Base-by-base conservation (phyloP, 1,140 invertebrate genomes). In the Rhopalosiphum maidis region DNA sequence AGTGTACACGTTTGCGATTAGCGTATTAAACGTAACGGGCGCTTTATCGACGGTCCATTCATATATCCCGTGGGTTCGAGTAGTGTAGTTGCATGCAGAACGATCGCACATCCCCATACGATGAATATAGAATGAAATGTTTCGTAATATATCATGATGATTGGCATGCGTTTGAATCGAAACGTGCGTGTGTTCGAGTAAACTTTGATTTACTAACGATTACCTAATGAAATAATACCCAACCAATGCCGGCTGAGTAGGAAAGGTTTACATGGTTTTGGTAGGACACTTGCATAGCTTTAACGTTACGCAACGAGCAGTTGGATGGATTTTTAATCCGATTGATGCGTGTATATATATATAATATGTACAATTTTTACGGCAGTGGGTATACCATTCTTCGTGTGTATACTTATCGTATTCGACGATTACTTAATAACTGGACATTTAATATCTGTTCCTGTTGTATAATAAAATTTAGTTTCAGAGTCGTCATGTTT, bases 321-420 rank as follows among this genome's bases (percentile, higher is more conserved):
- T 93, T 85, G 46, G 23, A 93, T 41, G 91, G 77, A 93, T 93
- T 93, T 93, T 85, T 86, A 93, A 93, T 93, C 82, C 82, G 46
- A 86, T 93, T 86, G 82, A 93, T 54, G 37, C 1, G 30, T 82
- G 23, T 82, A 35, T 21, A 23, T 48, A 82, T 23, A 41, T 41
- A 82, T 11, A 43, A n/a, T 88, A 54, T 37, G 30, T 37, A 25
- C 35, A 37, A 89, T 90, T 6, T 90, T 5, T n/a, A 8, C 22
- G 35, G 37, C 18, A 21, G 46, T 48, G 15, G 30, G 43, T 60
- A 51, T 51, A 30, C 25, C 9, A 30, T 37, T 85, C 35, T 85
- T 85, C 37, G 37, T 8, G 35, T 43, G n/a, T 54, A 51, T 25
- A 88, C 35, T 48, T 51, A 51, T 22, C 21, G 23, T 86, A 86